Percentiles rank a stretch among this genome's conserved stretches.
Evolutionary conservation across 2,888 invertebrate genomes (phyloP).

Genomic region (Diarsia rubi): DNA sequence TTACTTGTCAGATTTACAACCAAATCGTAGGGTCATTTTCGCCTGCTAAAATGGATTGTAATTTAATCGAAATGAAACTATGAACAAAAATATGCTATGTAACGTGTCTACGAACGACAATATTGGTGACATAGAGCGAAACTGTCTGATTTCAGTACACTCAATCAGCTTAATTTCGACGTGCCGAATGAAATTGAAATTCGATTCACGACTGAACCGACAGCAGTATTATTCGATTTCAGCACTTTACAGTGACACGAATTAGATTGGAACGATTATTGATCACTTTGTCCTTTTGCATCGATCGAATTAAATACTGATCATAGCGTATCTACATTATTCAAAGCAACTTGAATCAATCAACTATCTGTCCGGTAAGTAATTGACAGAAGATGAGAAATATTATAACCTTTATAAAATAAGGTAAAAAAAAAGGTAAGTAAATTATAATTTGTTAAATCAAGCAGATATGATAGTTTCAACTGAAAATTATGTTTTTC

Average conservation of each 20-base stretch:
- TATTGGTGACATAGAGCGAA: not conserved
- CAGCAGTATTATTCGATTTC: not conserved
- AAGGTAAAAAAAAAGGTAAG: not conserved
- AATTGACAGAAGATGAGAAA: not conserved
- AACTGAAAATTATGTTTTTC: not conserved
- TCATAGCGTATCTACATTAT: not conserved
- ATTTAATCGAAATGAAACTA: not conserved
- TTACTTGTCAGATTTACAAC: not conserved
- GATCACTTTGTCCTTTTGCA: not conserved
- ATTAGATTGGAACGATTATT: not conserved
- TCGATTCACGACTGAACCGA: not conserved
- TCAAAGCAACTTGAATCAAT: not conserved
- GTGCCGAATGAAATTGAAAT: conserved; percentile 15
- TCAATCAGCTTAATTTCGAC: not conserved
- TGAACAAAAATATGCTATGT: not conserved
- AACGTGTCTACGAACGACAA: not conserved
- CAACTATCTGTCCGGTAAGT: not conserved
- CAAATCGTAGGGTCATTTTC: not conserved
- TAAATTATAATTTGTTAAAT: not conserved
- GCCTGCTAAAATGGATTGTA: not conserved
- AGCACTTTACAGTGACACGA: not conserved
- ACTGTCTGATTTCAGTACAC: not conserved
- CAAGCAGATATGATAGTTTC: not conserved
- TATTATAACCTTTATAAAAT: not conserved
- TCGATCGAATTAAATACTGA: not conserved